These are phyloP conservation scores for Drosophila buzzatii DNA, from an alignment of 2,888 invertebrate genomes.

Conservation along the genomic window DNA sequence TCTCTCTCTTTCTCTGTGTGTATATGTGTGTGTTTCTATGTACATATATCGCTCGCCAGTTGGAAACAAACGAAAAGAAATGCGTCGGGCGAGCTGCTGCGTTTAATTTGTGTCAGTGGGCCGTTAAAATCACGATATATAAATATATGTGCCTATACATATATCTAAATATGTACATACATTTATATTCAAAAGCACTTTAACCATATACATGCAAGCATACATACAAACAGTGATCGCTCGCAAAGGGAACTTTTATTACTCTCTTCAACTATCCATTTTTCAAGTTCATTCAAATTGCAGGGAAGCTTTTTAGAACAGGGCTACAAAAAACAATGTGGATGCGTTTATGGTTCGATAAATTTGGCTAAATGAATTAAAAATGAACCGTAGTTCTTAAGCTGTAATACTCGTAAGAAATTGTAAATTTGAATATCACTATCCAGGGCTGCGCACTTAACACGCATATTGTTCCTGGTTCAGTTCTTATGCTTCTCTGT, in stretches of 20 bases:
- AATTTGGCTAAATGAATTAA: neutral
- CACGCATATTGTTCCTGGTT: neutral
- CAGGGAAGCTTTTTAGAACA: neutral
- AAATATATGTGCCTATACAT: slow-evolving; percentile 3
- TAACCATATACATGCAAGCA: slow-evolving; percentile 6
- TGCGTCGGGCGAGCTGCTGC: slow-evolving; percentile 35
- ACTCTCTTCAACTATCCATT: neutral
- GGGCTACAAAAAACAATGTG: neutral
- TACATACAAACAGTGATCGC: slow-evolving; percentile 9
- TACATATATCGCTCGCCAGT: slow-evolving; percentile 38
- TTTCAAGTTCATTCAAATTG: neutral
- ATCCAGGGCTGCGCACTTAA: neutral
- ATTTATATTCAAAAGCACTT: slow-evolving; percentile 8
- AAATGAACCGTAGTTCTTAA: neutral
- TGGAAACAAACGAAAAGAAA: slow-evolving; percentile 61
- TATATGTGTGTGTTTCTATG: slow-evolving; percentile 25
- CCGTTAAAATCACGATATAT: slow-evolving; percentile 41
- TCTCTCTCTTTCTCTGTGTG: slow-evolving; percentile 25
- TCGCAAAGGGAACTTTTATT: neutral
- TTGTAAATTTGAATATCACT: neutral
- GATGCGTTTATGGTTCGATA: neutral
- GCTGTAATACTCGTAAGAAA: neutral
- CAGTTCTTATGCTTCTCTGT: neutral
- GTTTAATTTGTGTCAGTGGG: slow-evolving; percentile 70
- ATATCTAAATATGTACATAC: slow-evolving; percentile 1